These are phyloP conservation scores for Scleropages formosus DNA, from an alignment of 2,797 vertebrate genomes.

Conservation along the genomic window DNA sequence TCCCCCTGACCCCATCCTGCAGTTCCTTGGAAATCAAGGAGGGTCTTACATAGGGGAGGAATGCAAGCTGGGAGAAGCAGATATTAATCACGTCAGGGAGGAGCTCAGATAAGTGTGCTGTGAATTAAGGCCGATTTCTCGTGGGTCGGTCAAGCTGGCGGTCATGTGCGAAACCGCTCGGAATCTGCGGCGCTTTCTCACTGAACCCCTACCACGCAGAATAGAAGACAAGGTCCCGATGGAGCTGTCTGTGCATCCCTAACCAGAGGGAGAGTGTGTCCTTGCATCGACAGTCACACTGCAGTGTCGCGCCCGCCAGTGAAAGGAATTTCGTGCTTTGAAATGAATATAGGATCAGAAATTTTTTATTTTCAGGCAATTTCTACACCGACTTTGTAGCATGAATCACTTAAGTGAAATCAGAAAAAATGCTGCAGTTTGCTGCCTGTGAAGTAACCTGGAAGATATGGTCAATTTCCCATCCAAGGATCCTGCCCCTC, in stretches of 20 bases:
- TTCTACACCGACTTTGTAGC: not conserved
- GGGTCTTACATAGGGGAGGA: not conserved
- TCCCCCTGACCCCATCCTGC: not conserved
- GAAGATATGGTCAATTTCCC: too few species aligned
- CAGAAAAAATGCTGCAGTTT: not conserved
- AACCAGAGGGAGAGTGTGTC: not conserved
- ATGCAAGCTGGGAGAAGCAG: not conserved
- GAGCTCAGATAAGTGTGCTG: not conserved
- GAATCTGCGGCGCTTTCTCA: not conserved
- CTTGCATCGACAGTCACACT: not conserved
- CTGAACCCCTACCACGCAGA: not conserved
- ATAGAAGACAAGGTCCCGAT: not conserved
- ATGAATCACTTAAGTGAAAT: not conserved
- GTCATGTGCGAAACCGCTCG: not conserved
- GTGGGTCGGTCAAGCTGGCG: too few species aligned
- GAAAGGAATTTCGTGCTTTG: too few species aligned
- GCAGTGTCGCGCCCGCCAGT: too few species aligned
- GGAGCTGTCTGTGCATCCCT: too few species aligned
- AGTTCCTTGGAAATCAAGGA: constrained; percentile 9
- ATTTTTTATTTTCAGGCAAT: not conserved
- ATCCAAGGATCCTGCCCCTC: not conserved
- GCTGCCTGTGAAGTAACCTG: constrained; percentile 3
- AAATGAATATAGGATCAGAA: constrained; percentile 13
- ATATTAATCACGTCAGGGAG: not conserved
- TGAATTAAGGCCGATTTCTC: not conserved